These are phyloP conservation scores for Ctenicera cuprea DNA, from an alignment of 2,888 invertebrate species.

Conservation along the genomic window DNA sequence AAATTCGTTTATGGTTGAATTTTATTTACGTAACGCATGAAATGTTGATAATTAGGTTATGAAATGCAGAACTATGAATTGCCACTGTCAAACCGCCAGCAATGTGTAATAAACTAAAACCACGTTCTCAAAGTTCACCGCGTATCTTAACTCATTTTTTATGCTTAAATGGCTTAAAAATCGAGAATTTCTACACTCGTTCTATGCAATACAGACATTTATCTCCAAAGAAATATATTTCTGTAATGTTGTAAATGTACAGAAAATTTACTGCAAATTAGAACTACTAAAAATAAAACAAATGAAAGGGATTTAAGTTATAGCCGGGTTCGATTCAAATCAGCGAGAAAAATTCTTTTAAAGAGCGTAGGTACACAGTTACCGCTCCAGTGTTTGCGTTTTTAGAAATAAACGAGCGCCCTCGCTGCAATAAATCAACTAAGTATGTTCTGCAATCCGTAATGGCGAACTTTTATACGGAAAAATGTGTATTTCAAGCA, in stretches of 20 bases:
- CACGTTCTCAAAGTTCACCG: no score
- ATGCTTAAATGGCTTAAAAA: no score
- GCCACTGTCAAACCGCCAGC: no score
- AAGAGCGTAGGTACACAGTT: slow-evolving; percentile 1
- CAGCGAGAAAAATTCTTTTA: slow-evolving; percentile 19
- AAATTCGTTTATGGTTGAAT: no score
- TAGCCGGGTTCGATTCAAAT: slow-evolving; percentile 24
- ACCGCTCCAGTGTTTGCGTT: background rate
- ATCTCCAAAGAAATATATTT: background rate
- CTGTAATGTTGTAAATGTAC: background rate
- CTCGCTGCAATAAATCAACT: slow-evolving; percentile 21
- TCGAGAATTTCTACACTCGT: no score
- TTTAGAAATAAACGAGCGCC: slow-evolving; percentile 12
- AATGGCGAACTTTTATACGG: slow-evolving; percentile 7
- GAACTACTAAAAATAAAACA: slow-evolving; percentile 10
- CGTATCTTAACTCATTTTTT: no score
- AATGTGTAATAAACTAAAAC: no score
- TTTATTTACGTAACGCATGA: no score
- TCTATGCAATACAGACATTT: background rate
- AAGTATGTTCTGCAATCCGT: slow-evolving; percentile 4
- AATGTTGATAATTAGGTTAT: no score
- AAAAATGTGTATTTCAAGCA: slow-evolving; percentile 19
- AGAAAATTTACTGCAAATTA: slow-evolving; percentile 27
- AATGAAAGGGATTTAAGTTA: background rate
- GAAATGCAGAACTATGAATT: no score